A percentile compares a stretch with the other conserved stretches of the same genome.
Conservation (phyloP, 1,140 invertebrate genomes). For the Carcinoscorpius rotundicauda region DNA sequence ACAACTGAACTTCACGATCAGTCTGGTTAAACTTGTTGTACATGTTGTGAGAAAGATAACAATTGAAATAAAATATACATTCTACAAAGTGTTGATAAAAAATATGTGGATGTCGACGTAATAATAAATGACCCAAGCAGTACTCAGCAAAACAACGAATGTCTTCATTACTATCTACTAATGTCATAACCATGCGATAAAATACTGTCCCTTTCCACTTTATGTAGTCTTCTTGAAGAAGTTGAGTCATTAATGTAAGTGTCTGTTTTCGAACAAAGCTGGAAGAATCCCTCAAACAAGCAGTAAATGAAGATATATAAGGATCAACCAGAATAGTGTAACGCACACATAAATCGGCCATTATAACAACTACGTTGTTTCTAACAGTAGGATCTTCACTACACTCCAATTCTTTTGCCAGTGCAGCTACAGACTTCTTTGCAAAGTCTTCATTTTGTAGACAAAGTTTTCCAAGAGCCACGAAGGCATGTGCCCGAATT, state of each 20-base stretch:
- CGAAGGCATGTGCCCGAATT: conserved; percentile 32
- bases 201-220: conserved; percentile 50
- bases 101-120: conserved; percentile 44
- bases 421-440: conserved; percentile 38
- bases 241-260: conserved; percentile 44
- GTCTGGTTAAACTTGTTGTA: conserved; percentile 40
- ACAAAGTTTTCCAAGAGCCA: conserved; percentile 39
- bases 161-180: conserved; percentile 34
- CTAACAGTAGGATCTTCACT: conserved; percentile 37
- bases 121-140: conserved; percentile 43
- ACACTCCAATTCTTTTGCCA: conserved; percentile 38
- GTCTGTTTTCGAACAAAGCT: conserved; percentile 43
- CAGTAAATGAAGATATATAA: conserved; percentile 44
- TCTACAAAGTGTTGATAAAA: conserved; percentile 48
- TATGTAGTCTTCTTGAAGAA: conserved; percentile 51
- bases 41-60: conserved; percentile 33
- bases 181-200: conserved; percentile 45
- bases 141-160: conserved; percentile 42
- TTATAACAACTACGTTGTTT: conserved; percentile 46
- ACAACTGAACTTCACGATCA: conserved; percentile 37
- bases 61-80: conserved; percentile 50
- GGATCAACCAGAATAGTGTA: conserved; percentile 48
- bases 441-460: conserved; percentile 41
- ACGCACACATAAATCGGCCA: conserved; percentile 45
- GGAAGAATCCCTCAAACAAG: conserved; percentile 45